phyloP scores from a whole-genome alignment of 2,113 vertebrate genomes.

The Fulica atra region DNA sequence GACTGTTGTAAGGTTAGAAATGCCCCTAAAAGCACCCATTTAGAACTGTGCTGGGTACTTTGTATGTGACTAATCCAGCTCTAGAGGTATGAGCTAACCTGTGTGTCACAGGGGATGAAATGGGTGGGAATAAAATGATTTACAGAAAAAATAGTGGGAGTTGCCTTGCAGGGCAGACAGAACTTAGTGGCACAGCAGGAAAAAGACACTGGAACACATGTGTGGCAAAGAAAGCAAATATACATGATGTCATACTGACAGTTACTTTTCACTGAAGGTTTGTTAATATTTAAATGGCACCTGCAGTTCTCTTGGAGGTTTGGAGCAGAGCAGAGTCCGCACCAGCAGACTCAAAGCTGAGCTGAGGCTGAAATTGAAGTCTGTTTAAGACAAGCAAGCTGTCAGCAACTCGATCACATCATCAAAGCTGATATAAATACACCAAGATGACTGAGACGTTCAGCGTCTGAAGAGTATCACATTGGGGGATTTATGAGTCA shows the following conservation, averaged over 20 bases:
- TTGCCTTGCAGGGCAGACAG: background rate
- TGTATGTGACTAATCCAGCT: background rate
- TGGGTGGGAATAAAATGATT: background rate
- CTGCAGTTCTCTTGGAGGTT: background rate
- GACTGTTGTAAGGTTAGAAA: background rate
- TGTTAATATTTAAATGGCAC: background rate
- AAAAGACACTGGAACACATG: accelerated
- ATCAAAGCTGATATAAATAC: slow-evolving; percentile 6
- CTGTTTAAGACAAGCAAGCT: background rate
- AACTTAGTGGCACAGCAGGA: background rate
- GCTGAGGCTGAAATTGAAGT: background rate
- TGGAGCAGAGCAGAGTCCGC: background rate
- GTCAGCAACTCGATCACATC: background rate
- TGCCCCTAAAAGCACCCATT: accelerated
- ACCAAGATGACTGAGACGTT: background rate
- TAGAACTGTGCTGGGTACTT: background rate
- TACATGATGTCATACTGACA: background rate
- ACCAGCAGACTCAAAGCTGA: background rate
- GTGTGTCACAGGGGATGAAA: background rate
- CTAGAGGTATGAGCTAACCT: background rate
- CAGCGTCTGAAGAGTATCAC: background rate
- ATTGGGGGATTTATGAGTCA: background rate
- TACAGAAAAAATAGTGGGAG: background rate
- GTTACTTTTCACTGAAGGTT: background rate
- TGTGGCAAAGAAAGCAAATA: background rate